Base-by-base conservation (phyloP, 2,113 vertebrate genomes). In the Alethe diademata region DNA sequence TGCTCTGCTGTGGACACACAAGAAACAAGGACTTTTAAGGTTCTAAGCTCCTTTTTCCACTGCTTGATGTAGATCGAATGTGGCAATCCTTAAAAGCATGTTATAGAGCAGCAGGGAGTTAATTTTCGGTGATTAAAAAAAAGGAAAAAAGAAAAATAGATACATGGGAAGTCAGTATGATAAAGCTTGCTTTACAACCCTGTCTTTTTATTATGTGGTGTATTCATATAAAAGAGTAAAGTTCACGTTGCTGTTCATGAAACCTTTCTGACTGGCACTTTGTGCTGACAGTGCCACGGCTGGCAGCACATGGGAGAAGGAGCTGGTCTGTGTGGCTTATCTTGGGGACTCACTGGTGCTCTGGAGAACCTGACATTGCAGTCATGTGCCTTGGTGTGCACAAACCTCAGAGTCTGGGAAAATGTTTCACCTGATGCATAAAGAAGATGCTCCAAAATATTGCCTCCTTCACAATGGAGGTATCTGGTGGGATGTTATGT, bases 41-140 rank as follows among this genome's bases (percentile, higher is more conserved):
- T 89, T 38, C 50, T 86, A 23, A 69, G 54, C 35, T 80, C 12
- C 2, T 3, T 86, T 74, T 74, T 58, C 23, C 13, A 23, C 53
- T 86, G 51, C 71, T 25, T 40, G 65, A 15, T 26, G 14, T 9
- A 31, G 62, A 58, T 29, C 0, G 4, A 70, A 70, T 0, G 2
- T 42, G 24, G 17, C 14, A 28, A 2, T 65, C 51, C 51, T 80
- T 73, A 35, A 79, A 84, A 71, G 24, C 19, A 0, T 23, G 24
- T 43, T 57, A 53, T 60, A 62, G 50, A 51, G 33, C 42, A 69
- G 38, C 48, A 48, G 80, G 48, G 56, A 71, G n/a, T 42, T 84
- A 78, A 20, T 60, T 86, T 62, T 56, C 65, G 54, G 43, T 50
- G 65, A 66, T 24, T 3, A 20, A 62, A 78, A 92, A 66, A 65